Conservation (phyloP, 2,797 vertebrate species). For the Menidia menidia region DNA sequence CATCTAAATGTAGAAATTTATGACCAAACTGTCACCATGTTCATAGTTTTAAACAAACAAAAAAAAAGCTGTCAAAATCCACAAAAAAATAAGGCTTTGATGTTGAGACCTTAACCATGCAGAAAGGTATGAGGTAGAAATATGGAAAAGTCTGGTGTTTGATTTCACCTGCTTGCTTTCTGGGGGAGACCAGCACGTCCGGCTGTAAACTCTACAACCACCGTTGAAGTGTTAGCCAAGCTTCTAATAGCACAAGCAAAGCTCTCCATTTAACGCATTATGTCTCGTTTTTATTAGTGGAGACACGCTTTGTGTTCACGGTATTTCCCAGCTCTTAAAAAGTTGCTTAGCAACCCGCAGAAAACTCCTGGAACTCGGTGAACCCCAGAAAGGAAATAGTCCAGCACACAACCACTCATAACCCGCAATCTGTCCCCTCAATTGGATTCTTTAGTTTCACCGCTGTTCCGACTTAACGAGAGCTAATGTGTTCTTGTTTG, state of each 20-base stretch:
- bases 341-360: slow-evolving; percentile 15
- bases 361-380: not conserved
- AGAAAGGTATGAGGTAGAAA: slow-evolving; percentile 28
- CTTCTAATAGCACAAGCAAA: slow-evolving; percentile 5
- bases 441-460: not conserved
- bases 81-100: not conserved
- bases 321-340: not conserved
- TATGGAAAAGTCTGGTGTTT: slow-evolving; percentile 1
- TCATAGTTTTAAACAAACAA: slow-evolving; percentile 11
- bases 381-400: slow-evolving; percentile 1
- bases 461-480: not conserved
- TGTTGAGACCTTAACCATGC: slow-evolving; percentile 20
- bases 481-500: not conserved
- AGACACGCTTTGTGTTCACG: not conserved
- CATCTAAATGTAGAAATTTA: slow-evolving; percentile 45
- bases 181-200: not conserved
- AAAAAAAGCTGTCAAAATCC: slow-evolving; percentile 56
- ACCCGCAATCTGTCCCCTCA: not conserved
- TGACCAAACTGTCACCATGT: slow-evolving; percentile 30
- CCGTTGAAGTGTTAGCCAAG: too few species aligned
- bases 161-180: slow-evolving; percentile 7
- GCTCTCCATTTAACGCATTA: slow-evolving; percentile 8
- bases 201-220: slow-evolving; percentile 16
- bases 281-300: slow-evolving; percentile 20
- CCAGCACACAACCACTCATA: not conserved